These are phyloP conservation scores for Lerista edwardsae DNA, from an alignment of 2,797 vertebrate genomes.

Conservation along the genomic window DNA sequence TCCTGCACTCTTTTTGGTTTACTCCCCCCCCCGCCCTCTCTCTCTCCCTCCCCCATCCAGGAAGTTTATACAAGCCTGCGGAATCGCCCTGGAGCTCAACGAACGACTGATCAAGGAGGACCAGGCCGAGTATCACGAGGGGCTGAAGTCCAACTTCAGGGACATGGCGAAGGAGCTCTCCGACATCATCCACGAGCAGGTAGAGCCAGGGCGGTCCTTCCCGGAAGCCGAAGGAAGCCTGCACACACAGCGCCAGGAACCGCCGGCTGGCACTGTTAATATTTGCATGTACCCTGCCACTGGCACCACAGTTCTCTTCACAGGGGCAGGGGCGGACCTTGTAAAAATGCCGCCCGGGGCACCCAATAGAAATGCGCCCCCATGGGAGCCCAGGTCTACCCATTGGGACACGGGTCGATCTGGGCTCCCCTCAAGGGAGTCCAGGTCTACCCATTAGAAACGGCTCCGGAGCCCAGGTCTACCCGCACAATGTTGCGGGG, in stretches of 20 bases:
- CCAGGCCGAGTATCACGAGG: constrained; percentile 95
- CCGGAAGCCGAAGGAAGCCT: too few relatives aligned
- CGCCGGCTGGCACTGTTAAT: not conserved
- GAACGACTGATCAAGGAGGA: constrained; percentile 97
- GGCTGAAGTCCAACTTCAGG: constrained; percentile 94
- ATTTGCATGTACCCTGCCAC: not conserved
- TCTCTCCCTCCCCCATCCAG: constrained; percentile 66
- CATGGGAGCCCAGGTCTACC: too few relatives aligned
- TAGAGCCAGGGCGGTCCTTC: constrained; percentile 54
- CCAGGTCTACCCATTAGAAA: too few relatives aligned
- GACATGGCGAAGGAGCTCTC: constrained; percentile 98
- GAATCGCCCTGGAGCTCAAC: constrained; percentile 92
- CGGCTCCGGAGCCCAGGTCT: too few relatives aligned
- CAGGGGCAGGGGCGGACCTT: too few relatives aligned
- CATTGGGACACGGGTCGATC: too few relatives aligned
- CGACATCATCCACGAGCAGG: constrained; percentile 97
- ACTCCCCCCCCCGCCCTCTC: not conserved
- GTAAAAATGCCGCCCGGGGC: too few relatives aligned
- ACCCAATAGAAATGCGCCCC: too few relatives aligned
- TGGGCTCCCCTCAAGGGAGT: too few relatives aligned
- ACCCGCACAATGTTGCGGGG: too few relatives aligned
- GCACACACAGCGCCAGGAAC: too few relatives aligned
- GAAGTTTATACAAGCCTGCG: constrained; percentile 92
- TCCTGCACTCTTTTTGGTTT: constrained; percentile 21
- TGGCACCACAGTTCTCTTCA: not conserved